These are phyloP conservation scores for Propsilocerus akamusi DNA, from an alignment of 1,140 invertebrate genomes.

Conservation along the genomic window DNA sequence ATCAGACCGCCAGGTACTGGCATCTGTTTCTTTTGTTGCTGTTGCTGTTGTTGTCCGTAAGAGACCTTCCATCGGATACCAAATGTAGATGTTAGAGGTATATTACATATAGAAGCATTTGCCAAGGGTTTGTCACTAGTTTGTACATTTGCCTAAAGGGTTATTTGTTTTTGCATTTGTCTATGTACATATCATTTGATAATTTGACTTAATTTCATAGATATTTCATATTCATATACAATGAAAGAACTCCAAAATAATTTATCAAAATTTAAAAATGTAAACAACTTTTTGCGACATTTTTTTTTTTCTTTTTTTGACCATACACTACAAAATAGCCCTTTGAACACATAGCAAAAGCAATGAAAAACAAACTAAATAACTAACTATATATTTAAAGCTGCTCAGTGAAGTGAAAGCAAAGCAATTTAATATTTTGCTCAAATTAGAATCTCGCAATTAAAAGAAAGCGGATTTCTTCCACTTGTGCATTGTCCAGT, in stretches of 20 bases:
- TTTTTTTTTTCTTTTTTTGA: neutral
- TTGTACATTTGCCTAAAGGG: constrained; percentile 5
- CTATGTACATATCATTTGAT: neutral
- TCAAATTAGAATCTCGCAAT: no score
- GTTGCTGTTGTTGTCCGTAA: neutral
- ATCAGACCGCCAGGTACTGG: constrained; percentile 27
- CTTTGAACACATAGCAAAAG: neutral
- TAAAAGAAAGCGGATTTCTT: no score
- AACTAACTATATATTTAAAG: no score
- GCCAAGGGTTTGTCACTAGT: constrained; percentile 6
- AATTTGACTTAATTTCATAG: neutral
- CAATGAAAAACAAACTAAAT: neutral
- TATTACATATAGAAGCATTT: constrained; percentile 7
- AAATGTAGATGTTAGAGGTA: constrained; percentile 8
- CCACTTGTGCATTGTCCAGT: no score
- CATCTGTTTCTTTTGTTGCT: neutral
- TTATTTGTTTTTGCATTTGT: constrained; percentile 1
- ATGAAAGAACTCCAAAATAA: neutral
- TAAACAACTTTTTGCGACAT: neutral
- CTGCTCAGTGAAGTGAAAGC: no score
- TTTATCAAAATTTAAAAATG: neutral
- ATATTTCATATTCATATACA: neutral
- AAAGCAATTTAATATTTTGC: no score
- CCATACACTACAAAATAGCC: constrained; percentile 1
- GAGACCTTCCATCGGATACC: constrained; percentile 8